Evolutionary conservation across 2,888 invertebrate species (phyloP).

Genomic region (Parelbella ahira): DNA sequence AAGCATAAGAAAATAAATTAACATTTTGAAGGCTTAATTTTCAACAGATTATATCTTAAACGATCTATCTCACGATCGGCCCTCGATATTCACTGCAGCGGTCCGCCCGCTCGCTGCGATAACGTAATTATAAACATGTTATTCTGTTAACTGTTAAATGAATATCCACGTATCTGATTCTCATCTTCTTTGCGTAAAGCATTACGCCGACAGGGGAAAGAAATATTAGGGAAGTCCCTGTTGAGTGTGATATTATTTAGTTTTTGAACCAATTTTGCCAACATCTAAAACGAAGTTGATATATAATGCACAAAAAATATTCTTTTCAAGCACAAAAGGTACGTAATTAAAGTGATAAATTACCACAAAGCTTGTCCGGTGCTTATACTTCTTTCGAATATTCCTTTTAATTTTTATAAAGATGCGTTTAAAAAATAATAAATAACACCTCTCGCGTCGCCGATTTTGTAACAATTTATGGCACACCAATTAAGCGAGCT

Average conservation of each 20-base stretch:
- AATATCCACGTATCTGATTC: not conserved
- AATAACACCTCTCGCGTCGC: slow-evolving; percentile 25
- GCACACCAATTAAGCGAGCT: slow-evolving; percentile 34
- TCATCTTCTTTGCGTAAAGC: no score
- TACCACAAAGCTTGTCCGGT: no score
- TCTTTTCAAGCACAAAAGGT: no score
- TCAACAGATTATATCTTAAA: slow-evolving; percentile 5
- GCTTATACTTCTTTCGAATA: no score
- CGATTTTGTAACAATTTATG: slow-evolving; percentile 39
- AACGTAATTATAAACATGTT: slow-evolving; percentile 9
- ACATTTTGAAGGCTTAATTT: slow-evolving; percentile 10
- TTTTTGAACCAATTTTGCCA: no score
- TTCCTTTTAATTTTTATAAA: no score
- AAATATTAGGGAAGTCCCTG: no score
- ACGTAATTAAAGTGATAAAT: no score
- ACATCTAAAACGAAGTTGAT: no score
- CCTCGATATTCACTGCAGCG: slow-evolving; percentile 3
- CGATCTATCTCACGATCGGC: slow-evolving; percentile 6
- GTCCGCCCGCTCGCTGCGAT: not conserved
- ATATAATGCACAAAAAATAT: no score
- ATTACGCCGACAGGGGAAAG: slow-evolving; percentile 2
- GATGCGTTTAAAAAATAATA: no score
- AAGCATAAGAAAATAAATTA: not conserved
- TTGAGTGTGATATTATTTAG: no score
- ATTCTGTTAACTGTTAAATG: slow-evolving; percentile 1